Evolutionary conservation across 2,113 vertebrate genomes (phyloP).

Genomic region (Geococcyx californianus): DNA sequence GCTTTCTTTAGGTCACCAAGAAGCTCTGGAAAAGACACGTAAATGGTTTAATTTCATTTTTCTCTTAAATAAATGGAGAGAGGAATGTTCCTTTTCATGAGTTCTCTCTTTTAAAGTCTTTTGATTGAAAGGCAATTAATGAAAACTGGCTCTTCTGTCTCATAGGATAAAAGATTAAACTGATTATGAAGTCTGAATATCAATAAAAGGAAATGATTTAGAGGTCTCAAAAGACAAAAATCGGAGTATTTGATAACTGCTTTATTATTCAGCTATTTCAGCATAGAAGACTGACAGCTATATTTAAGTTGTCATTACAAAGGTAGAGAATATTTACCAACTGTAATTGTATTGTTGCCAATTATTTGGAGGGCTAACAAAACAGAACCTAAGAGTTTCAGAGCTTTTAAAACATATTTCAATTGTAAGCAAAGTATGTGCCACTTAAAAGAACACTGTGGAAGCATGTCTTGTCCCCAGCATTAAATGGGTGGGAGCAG

Average conservation of each 20-base stretch:
- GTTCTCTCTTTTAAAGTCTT: neutral
- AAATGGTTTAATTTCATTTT: neutral
- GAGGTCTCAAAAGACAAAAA: constrained; percentile 5
- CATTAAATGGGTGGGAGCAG: neutral
- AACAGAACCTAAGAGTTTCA: neutral
- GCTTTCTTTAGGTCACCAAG: neutral
- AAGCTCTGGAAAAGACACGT: neutral
- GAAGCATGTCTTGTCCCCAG: neutral
- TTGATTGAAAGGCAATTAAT: neutral
- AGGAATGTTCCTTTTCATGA: neutral
- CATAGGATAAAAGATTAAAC: neutral
- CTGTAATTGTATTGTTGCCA: neutral
- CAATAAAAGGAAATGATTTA: constrained; percentile 23
- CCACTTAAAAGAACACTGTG: neutral
- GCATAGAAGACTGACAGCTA: neutral
- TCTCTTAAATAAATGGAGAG: neutral
- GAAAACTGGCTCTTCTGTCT: neutral
- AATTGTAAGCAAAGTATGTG: neutral
- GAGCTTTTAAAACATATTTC: neutral
- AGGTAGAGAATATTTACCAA: neutral
- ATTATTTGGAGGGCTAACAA: neutral
- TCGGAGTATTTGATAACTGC: neutral
- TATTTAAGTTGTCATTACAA: neutral
- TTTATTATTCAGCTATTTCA: neutral
- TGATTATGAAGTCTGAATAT: neutral